Evolutionary conservation across 2,113 vertebrate genomes (phyloP), one percentile per base, ranked within the genome.

Genomic region (Mastomys natalensis): DNA sequence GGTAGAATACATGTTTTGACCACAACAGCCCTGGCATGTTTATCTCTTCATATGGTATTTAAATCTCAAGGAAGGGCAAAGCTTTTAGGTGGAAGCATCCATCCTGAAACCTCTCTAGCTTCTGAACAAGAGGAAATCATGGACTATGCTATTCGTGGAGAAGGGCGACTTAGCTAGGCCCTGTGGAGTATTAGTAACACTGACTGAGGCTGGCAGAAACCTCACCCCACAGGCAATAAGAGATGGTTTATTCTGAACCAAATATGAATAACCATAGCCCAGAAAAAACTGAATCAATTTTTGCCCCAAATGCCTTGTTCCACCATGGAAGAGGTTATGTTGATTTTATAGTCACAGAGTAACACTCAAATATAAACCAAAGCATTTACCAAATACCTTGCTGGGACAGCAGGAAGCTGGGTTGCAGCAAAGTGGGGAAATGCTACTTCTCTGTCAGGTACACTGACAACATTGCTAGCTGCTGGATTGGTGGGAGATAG

Each of bases 81-180:
- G 26, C 29, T 29, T 43, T 64, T 19, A 62, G 15, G 29, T 45
- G 58, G 29, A 62, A 60, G n/a, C 17, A 4, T 64, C 24, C n/a
- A 43, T 43, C 7, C 11, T 1, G 24, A 40, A 37, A 19, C 40
- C 58, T 31, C 15, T 45, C 26, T 86, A 48, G 26, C 60, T 66
- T 48, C 45, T 5, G 1, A 15, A 22, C 6, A 5, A 53, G 34
- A 40, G 29, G 48, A 73, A 40, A 55, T 40, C 34, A 26, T 29
- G 15, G 29, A 1, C 9, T 0, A 7, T 7, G 45, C 34, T 24
- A 5, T n/a, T 11, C 22, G 34, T 53, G 64, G 40, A 70, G 31
- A 87, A 87, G 64, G 19, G 29, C 5, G 86, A 53, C 13, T 4
- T 53, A 53, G 85, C 31, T 48, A 10, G 60, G 62, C 7, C 26